phyloP scores from a whole-genome alignment of 2,113 vertebrate genomes.

The Aspidoscelis tigris region DNA sequence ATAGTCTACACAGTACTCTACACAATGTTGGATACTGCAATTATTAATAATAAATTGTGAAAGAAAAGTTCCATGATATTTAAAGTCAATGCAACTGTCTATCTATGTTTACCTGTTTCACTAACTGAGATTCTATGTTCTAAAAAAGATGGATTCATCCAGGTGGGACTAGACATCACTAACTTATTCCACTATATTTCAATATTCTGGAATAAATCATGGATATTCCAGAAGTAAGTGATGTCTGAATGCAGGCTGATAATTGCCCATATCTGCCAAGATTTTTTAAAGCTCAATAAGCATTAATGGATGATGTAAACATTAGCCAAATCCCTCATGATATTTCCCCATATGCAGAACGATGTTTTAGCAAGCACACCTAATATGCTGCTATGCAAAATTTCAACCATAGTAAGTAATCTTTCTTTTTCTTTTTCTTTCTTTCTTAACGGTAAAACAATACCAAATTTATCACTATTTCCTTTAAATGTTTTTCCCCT shows the following conservation, averaged over 20 bases:
- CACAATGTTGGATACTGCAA: slow-evolving; percentile 1
- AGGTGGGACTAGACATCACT: too few species aligned
- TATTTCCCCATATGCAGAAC: background rate
- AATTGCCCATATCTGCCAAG: slow-evolving; percentile 1
- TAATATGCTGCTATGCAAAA: slow-evolving; percentile 22
- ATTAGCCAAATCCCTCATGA: background rate
- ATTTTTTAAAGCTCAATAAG: background rate
- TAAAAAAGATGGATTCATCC: background rate
- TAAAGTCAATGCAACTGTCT: slow-evolving; percentile 9
- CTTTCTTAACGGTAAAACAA: background rate
- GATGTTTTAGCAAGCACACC: background rate
- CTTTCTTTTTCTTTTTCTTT: background rate
- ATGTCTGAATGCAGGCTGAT: background rate
- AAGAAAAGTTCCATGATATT: slow-evolving; percentile 18
- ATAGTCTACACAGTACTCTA: background rate
- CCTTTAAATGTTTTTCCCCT: background rate
- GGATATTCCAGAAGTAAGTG: too few species aligned
- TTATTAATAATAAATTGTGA: slow-evolving; percentile 29
- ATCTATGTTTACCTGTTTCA: slow-evolving; percentile 1
- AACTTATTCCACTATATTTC: too few species aligned
- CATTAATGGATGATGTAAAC: background rate
- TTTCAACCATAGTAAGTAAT: background rate
- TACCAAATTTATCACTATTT: background rate
- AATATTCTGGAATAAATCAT: too few species aligned
- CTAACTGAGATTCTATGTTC: background rate